Conservation (phyloP, 2,113 vertebrate species). For the Rhagologus leucostigma region DNA sequence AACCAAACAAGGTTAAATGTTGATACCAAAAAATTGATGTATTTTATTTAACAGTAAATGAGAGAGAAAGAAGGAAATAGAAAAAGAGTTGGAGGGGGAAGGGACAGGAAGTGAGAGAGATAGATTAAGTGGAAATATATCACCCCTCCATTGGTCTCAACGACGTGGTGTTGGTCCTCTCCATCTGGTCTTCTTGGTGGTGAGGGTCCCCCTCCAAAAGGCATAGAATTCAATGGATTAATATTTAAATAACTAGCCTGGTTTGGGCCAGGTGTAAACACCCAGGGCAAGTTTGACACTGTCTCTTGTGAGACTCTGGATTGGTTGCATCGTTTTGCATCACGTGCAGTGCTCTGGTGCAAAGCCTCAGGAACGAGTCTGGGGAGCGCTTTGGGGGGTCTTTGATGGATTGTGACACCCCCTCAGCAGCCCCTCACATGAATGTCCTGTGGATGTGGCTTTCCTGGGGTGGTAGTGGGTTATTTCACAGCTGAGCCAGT, state of each 20-base stretch:
- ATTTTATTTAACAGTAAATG: neutral
- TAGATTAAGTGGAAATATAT: neutral
- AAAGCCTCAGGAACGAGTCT: neutral
- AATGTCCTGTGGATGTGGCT: neutral
- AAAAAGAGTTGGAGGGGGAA: neutral
- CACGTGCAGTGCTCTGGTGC: neutral
- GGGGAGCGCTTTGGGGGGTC: neutral
- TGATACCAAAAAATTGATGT: neutral
- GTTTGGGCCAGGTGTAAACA: fast-evolving
- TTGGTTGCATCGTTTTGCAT: neutral
- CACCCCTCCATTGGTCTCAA: fast-evolving
- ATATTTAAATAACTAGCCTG: neutral
- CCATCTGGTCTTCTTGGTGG: neutral
- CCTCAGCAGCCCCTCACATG: neutral
- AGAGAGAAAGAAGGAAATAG: neutral
- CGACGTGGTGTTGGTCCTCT: fast-evolving
- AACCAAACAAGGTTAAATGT: neutral
- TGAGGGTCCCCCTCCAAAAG: neutral
- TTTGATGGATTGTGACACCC: neutral
- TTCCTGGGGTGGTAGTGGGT: neutral
- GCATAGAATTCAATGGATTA: neutral
- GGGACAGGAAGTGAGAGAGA: neutral
- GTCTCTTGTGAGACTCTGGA: neutral
- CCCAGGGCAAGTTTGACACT: neutral
- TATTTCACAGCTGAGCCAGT: neutral